Conservation (phyloP, 2,113 vertebrate genomes). For the Columba livia region DNA sequence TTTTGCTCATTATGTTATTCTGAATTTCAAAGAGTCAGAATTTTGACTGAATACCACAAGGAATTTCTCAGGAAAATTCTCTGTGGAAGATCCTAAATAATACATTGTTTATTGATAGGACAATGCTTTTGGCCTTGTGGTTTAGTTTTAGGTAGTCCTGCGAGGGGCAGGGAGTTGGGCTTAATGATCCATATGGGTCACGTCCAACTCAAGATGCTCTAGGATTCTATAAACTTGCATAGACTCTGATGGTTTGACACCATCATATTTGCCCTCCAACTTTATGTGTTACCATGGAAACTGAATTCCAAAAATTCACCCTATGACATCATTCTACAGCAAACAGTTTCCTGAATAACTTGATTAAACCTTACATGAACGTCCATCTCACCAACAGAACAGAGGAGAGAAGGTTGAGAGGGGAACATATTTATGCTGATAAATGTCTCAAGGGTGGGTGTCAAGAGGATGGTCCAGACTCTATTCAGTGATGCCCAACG, state of each 20-base stretch:
- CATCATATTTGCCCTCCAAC: too few relatives aligned
- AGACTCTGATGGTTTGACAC: not conserved
- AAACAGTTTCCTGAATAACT: not conserved
- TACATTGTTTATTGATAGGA: not conserved
- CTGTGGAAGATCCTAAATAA: not conserved
- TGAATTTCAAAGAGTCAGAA: not conserved
- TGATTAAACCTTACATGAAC: not conserved
- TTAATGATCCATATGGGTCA: too few relatives aligned
- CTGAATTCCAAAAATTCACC: not conserved
- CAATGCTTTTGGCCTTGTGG: too few relatives aligned
- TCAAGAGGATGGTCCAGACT: too few relatives aligned
- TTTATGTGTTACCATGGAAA: not conserved
- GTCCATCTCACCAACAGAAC: not conserved
- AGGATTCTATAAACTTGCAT: not conserved
- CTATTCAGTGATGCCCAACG: too few relatives aligned
- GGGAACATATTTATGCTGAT: too few relatives aligned
- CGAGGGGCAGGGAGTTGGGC: too few relatives aligned
- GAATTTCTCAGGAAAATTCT: not conserved
- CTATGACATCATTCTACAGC: accelerated
- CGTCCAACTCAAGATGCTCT: too few relatives aligned
- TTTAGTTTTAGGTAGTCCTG: not conserved
- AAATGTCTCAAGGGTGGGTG: too few relatives aligned
- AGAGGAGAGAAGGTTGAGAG: too few relatives aligned
- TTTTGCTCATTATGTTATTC: not conserved
- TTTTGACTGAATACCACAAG: not conserved